Evolutionary conservation across 2,113 vertebrate species (phyloP), one percentile per base, ranked within the genome.

Genomic region (Muscicapa adusta): DNA sequence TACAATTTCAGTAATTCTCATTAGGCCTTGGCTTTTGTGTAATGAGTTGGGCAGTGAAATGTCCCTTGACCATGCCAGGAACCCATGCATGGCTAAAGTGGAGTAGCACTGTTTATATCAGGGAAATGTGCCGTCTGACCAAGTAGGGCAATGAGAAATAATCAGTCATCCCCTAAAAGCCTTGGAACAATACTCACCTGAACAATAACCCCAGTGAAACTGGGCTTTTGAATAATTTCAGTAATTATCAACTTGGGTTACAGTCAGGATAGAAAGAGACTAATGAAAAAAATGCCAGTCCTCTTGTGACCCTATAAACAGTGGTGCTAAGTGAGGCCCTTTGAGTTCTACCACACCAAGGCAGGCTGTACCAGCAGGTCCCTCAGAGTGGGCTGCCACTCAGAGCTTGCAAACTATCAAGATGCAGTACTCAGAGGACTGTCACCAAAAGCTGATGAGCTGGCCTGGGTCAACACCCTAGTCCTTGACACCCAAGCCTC

Each of bases 391-490:
- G 24, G 58, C 58, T 34, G 20, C 10, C 18, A 29, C n/a, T 60
- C n/a, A 40, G 20, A 53, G 22, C 53, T 34, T 14, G 20, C 45
- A 79, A 18, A 60, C 29, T 40, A 23, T 28, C 45, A 34, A 40
- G 25, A 0, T 75, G 40, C 29, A 22, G 16, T 31, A 48, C 17
- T 14, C 5, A 9, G 29, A 60, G 5, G 25, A 47, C 29, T 72
- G 45, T 47, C 20, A 40, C 18, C 40, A 60, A 66, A 66, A 79
- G 45, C 25, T 66, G 66, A 53, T 40, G 38, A 33, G 18, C 13
- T 7, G 10, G 22, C 17, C 25, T 28, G 22, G 38, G 53, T 7
- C 0, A 0, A 34, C 34, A 26, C 4, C 25, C 34, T 53, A 47
- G 18, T 34, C 45, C 70, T 33, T 26, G 24, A 54, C 14, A 45